Base-by-base conservation (phyloP, 2,888 invertebrate species). In the Drosophila ezoana region DNA sequence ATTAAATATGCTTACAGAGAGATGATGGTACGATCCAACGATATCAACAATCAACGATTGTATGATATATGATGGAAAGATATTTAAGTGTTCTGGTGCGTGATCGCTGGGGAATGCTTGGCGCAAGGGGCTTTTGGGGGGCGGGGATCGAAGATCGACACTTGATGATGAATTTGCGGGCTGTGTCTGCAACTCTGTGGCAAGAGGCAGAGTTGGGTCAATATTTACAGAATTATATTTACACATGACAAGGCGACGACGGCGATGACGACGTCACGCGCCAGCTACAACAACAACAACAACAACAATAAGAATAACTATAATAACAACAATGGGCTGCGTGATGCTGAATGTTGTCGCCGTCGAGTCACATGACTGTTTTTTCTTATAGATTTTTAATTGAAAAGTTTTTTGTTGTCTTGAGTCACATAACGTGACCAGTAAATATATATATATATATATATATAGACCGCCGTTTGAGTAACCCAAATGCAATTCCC, bases 361-460 rank as follows among this genome's bases (percentile, higher is more conserved):
- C 41, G 69, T 51, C 71, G 65, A 86, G 80, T 85, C 85, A 86
- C 73, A 73, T 85, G 85, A 85, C 81, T 77, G 60, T 57, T 63
- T 47, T 76, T 82, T 72, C 72, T 73, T 76, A 84, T 79, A 79
- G 84, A 82, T 71, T 72, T 82, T 82, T 82, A 87, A 85, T 87
- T 85, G 84, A 85, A 85, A 82, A 81, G 86, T 83, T 72, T 85
- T 78, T 81, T 73, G 82, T 65, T 70, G 53, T 70, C 59, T 76
- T 79, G 68, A 81, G 64, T 72, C 66, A 54, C 65, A 60, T 84
- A 81, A 84, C 84, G 84, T 83, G 84, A 82, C 81, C 76, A 76
- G 58, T 37, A 20, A 41, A 28, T 28, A 8, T 8, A 28, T 6
- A 6, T 23, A 6, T 23, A 23, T 8, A 23, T 23, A 8, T 23